Evolutionary conservation across 2,888 invertebrate genomes (phyloP).

Genomic region (Drosophila mimetica): DNA sequence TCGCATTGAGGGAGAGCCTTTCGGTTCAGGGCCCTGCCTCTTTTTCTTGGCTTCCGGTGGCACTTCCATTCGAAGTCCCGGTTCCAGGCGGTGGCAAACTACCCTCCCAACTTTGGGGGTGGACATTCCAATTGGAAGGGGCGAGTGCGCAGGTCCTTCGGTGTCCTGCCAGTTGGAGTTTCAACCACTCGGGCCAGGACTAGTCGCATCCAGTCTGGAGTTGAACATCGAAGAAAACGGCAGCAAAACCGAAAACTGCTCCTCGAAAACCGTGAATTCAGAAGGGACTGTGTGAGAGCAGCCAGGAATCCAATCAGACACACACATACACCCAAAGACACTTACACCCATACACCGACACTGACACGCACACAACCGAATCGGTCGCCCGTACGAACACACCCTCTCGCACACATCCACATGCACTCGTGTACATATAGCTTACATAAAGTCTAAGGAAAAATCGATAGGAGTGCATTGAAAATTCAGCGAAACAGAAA

Average conservation of each 20-base stretch:
- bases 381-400: constrained; percentile 43
- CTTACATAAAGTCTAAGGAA: constrained; percentile 76
- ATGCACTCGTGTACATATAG: constrained; percentile 55
- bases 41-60: constrained; percentile 49
- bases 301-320: constrained; percentile 76
- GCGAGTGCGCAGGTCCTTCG: constrained; percentile 82
- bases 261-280: constrained; percentile 56
- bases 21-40: constrained; percentile 13
- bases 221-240: constrained; percentile 83
- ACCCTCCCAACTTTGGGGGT: constrained; percentile 24
- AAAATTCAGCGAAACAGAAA: constrained; percentile 63
- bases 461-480: constrained; percentile 77
- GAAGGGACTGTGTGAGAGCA: constrained; percentile 68
- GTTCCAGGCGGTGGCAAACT: constrained; percentile 28
- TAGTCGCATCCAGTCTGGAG: constrained; percentile 83
- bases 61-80: constrained; percentile 44
- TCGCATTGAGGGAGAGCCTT: constrained; percentile 21
- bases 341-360: constrained; percentile 45
- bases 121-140: constrained; percentile 70
- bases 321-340: constrained; percentile 34
- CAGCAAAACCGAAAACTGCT: constrained; percentile 79
- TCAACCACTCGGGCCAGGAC: constrained; percentile 77
- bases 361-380: constrained; percentile 52
- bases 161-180: constrained; percentile 75
- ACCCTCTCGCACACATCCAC: constrained; percentile 43